phyloP scores from a whole-genome alignment of 2,797 vertebrate genomes.

The Acropternis orthonyx region DNA sequence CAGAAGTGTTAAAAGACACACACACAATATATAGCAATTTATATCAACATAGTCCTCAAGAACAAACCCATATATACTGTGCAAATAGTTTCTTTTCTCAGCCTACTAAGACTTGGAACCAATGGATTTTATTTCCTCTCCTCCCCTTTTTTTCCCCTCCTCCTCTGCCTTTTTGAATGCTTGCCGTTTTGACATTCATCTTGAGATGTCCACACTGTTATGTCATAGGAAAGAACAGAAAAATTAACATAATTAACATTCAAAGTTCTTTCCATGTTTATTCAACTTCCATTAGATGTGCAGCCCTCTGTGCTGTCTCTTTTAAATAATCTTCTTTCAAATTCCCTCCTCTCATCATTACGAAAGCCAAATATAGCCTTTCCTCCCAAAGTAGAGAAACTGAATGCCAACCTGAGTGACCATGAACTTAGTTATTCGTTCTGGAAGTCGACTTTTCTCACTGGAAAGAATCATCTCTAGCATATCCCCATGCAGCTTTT shows the following conservation, averaged over 20 bases:
- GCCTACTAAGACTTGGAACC: background rate
- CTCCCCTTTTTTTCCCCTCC: accelerated
- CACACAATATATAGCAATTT: background rate
- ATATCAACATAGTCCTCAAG: background rate
- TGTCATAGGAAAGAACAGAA: background rate
- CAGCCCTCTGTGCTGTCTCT: background rate
- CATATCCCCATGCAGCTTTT: constrained; percentile 98
- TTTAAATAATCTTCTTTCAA: background rate
- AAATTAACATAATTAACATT: background rate
- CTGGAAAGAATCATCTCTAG: constrained; percentile 98
- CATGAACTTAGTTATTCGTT: constrained; percentile 95
- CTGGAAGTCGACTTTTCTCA: constrained; percentile 95
- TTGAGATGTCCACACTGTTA: background rate
- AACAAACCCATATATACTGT: background rate
- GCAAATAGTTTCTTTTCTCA: background rate
- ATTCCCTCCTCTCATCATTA: background rate
- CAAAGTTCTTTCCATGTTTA: background rate
- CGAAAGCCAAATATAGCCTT: background rate
- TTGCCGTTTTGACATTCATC: background rate
- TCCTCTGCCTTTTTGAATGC: background rate
- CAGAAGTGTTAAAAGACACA: background rate
- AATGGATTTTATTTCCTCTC: background rate
- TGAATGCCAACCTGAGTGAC: constrained; percentile 93
- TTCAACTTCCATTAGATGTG: background rate
- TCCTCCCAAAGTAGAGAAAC: background rate